These are phyloP conservation scores for Paragorgia papillata DNA, from an alignment of 92 coral and sea anemone species.

Conservation along the genomic window DNA sequence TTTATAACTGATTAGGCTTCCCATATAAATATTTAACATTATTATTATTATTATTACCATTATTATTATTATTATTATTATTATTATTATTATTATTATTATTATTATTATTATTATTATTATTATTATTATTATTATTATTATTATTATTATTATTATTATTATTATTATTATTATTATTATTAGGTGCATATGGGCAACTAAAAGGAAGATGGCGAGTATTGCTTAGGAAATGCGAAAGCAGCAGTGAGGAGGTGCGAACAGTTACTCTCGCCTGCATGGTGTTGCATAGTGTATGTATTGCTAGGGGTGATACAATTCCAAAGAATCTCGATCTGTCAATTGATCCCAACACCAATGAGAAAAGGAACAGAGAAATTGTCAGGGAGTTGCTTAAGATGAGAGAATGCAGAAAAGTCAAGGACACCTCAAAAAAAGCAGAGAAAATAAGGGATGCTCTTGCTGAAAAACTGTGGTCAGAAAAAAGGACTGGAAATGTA, in stretches of 20 bases:
- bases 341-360: conserved; percentile 44
- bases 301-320: conserved; percentile 48
- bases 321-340: conserved; percentile 51
- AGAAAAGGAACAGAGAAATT: conserved; percentile 53
- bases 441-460: conserved; percentile 46
- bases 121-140: too few relatives aligned
- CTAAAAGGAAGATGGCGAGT: conserved; percentile 63
- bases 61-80: too few relatives aligned
- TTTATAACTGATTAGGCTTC: too few relatives aligned
- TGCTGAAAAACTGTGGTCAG: conserved; percentile 62
- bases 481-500: conserved; percentile 59
- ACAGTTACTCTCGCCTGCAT: conserved; percentile 51
- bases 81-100: too few relatives aligned
- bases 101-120: too few relatives aligned
- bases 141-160: too few relatives aligned
- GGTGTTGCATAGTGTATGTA: conserved; percentile 60
- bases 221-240: conserved; percentile 59
- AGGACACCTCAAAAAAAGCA: conserved; percentile 53
- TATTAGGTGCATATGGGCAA: conserved; percentile 67
- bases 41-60: too few relatives aligned
- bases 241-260: conserved; percentile 40
- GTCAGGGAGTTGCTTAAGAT: conserved; percentile 57
- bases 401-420: conserved; percentile 47
- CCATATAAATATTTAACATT: too few relatives aligned
- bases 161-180: too few relatives aligned